Conservation (phyloP, 2,113 vertebrate species). For the Pachyramphus minor region DNA sequence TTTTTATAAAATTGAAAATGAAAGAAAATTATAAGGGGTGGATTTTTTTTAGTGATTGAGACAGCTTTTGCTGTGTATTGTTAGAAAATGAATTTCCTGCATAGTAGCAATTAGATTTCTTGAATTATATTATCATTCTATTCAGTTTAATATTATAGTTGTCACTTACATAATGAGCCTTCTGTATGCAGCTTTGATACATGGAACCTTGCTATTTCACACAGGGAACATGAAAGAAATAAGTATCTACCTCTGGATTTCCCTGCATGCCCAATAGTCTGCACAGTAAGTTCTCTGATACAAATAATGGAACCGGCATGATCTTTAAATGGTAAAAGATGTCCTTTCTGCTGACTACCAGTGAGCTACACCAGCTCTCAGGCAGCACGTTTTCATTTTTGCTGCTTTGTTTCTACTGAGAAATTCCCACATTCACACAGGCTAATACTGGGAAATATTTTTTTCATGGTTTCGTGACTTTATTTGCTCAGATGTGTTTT, state of each 20-base stretch:
- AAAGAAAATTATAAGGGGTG: constrained; percentile 47
- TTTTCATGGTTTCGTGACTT: not conserved
- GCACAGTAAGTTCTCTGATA: not conserved
- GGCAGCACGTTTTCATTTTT: not conserved
- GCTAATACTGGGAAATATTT: not conserved
- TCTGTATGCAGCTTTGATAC: constrained; percentile 12
- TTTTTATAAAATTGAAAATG: constrained; percentile 53
- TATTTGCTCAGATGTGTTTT: not conserved
- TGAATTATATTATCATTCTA: constrained; percentile 51
- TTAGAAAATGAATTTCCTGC: constrained; percentile 42
- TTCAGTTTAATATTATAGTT: constrained; percentile 54
- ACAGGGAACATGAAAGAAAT: not conserved
- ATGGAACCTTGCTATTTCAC: not conserved
- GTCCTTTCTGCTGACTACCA: not conserved
- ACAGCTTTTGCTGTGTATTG: constrained; percentile 32
- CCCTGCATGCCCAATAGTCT: not conserved
- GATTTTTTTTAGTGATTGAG: constrained; percentile 35
- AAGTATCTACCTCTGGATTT: not conserved
- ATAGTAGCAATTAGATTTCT: constrained; percentile 53
- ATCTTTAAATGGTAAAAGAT: not conserved
- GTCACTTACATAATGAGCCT: constrained; percentile 45
- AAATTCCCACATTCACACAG: not conserved
- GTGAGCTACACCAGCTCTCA: not conserved
- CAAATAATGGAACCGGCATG: not conserved
- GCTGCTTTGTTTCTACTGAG: not conserved